Evolutionary conservation across 1,140 invertebrate species (phyloP), one percentile per base, ranked within the genome.

Genomic region (Agrypnia vestita): DNA sequence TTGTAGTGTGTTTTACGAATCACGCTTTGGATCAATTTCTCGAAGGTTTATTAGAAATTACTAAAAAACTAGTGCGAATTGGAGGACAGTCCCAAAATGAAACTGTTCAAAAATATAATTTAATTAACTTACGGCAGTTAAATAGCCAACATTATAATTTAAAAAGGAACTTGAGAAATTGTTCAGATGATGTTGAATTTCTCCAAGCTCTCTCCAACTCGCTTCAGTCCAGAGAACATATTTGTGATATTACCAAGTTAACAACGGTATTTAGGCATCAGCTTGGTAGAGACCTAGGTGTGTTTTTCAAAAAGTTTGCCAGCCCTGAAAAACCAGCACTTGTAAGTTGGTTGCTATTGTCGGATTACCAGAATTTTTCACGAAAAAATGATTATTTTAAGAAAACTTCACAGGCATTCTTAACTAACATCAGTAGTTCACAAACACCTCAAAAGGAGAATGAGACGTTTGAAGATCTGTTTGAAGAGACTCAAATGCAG

Each of bases 11-110:
- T 84, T 96, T 93, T 82, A 97, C 95, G 0, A 97, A 97, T 85
- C 95, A 97, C 86, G 96, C 96, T 0, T 85, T 97, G 3, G 96
- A 97, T 89, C 95, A 97, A 85, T 97, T 97, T 88, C 86, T 97
- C 13, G 92, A 96, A 86, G 94, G 93, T 21, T 90, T 95, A 11
- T 84, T 91, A 7, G 76, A 85, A 15, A 85, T 89, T 3, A 93
- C 92, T 1, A 53, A 88, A 0, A 88, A 90, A 19, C 88, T 97
- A 71, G 88, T 95, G 11, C 90, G 96, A 25, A 91, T 97, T 80
- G 96, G 96, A 6, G 92, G 92, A 4, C 92, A 94, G 86, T 93
- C 93, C 0, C 92, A 92, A 84, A 93, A 90, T 84, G 88, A 92
- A 85, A 84, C 82, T 4, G 84, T 94, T 64, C 84, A 90, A 64